Conservation (phyloP, 2,797 vertebrate species). For the Crypturellus tataupa region DNA sequence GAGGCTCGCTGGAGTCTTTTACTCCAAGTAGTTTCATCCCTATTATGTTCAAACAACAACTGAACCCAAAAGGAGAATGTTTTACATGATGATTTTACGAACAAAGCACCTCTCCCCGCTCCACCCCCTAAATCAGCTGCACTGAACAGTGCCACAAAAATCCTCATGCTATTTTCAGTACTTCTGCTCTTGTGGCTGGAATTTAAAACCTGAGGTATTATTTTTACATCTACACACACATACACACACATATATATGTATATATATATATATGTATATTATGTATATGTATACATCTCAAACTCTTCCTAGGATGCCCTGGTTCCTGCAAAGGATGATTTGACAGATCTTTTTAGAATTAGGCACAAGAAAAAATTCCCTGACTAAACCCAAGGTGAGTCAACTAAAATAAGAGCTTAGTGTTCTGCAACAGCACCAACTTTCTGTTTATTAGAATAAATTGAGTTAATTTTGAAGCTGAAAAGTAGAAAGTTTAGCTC, state of each 20-base stretch:
- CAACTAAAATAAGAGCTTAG: not conserved
- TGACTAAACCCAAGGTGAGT: not conserved
- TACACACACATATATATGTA: too few species aligned
- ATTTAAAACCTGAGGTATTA: not conserved
- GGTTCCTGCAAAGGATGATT: not conserved
- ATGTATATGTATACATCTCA: not conserved
- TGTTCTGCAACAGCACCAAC: not conserved
- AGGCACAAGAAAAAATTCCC: not conserved
- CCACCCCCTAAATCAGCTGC: not conserved
- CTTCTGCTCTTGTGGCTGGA: not conserved
- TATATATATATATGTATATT: too few species aligned
- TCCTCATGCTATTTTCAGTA: not conserved
- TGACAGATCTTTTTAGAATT: not conserved
- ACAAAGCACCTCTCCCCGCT: not conserved
- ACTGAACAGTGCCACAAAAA: not conserved
- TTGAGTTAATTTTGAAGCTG: not conserved
- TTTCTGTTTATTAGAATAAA: not conserved
- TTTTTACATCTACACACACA: too few species aligned
- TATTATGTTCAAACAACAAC: not conserved
- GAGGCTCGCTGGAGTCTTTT: not conserved
- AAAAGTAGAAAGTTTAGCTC: not conserved
- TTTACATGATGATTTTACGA: not conserved
- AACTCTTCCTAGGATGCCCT: slow-evolving; percentile 29
- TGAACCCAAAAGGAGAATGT: not conserved
- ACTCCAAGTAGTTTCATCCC: not conserved